Evolutionary conservation across 2,888 invertebrate species (phyloP), one percentile per base, ranked within the genome.

Genomic region (Liopterus haemorrhoidalis): DNA sequence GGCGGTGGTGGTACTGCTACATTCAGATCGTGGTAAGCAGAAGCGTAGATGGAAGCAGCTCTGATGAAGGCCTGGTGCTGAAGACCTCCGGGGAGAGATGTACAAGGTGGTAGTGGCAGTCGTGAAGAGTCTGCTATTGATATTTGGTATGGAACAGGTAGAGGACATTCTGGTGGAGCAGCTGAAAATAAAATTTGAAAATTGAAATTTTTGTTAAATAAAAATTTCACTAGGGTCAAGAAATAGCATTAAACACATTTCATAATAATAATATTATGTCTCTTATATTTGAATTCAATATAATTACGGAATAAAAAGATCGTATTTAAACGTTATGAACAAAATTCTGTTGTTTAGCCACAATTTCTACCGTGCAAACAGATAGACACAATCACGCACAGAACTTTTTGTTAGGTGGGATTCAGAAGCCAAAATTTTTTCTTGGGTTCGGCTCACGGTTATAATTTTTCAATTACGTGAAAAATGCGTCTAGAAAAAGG

Each of bases 21-120:
- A n/a, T n/a, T n/a, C n/a, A 45, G n/a, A 19, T 45, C 45, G 19
- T 45, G 45, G 21, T 45, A 45, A 9, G 45, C 45, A 5, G 45
- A 32, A 9, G 45, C 45, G 21, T 45, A 45, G 15, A 45, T 39
- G 2, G 45, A 45, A 8, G 45, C 44, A 8, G 45, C 45, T 2
- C 45, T 16, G n/a, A 45, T 39, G 9, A 39, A 39, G 12, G 45
- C 45, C 24, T 45, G 45, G 14, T 42, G 42, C 12, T 22, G 45
- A 4, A 38, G 20, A 20, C 32, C 39, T 16, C 39, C 39, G 5
- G 44, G 30, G 5, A 45, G 15, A 2, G 33, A 16, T 15, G 45
- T 30, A 32, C 45, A 45, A 2, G 45, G 37, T 6, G 45, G 45
- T 3, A 36, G 22, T 8, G 36, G 22, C 6, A 22, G 6, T 14